phyloP scores from a whole-genome alignment of 2,888 invertebrate species.

The Thumatha senex region DNA sequence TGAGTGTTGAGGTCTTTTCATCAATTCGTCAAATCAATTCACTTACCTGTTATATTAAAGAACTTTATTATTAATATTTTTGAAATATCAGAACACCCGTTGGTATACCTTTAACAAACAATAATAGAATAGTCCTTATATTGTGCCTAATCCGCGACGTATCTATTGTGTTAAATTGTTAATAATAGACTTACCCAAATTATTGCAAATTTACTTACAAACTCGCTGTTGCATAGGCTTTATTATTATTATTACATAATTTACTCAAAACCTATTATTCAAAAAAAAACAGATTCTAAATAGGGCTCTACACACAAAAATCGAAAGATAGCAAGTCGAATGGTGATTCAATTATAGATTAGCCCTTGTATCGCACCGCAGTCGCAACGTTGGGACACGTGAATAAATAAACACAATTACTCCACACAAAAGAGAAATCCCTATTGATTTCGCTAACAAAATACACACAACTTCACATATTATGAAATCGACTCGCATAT shows the following conservation, averaged over 20 bases:
- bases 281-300: slow-evolving; percentile 33
- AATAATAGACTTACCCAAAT: no score
- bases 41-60: no score
- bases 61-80: no score
- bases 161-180: no score
- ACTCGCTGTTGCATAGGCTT: no score
- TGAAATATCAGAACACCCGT: no score
- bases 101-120: no score
- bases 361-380: slow-evolving; percentile 75
- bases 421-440: slow-evolving; percentile 75
- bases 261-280: slow-evolving; percentile 13
- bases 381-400: slow-evolving; percentile 75
- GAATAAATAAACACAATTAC: slow-evolving; percentile 83
- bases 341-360: slow-evolving; percentile 83
- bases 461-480: slow-evolving; percentile 51
- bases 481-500: slow-evolving; percentile 58
- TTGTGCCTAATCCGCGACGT: no score
- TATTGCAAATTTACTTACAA: no score
- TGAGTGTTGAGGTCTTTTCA: no score
- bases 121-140: no score
- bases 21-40: no score
- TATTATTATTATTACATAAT: slow-evolving; percentile 16
- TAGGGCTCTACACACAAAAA: slow-evolving; percentile 54
- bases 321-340: slow-evolving; percentile 72
- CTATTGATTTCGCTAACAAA: slow-evolving; percentile 70